Evolutionary conservation across 1,140 invertebrate species (phyloP).

Genomic region (Trypoxylus dichotomus): DNA sequence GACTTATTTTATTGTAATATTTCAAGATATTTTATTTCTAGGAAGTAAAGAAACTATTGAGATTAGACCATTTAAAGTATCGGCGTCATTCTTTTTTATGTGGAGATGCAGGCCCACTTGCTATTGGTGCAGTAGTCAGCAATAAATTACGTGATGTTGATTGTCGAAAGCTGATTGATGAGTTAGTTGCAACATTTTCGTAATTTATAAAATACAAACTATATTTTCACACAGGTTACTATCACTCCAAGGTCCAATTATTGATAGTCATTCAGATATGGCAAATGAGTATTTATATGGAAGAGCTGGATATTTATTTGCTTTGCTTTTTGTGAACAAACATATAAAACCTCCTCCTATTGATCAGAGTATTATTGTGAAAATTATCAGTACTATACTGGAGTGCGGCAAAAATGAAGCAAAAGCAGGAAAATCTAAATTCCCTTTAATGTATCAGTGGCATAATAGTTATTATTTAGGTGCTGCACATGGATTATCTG

Average conservation of each 20-base stretch:
- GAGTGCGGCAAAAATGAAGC: constrained; percentile 66
- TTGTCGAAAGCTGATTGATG: constrained; percentile 55
- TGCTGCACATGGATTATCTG: constrained; percentile 84
- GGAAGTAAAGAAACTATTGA: constrained; percentile 57
- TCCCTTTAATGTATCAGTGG: constrained; percentile 82
- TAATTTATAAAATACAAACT: constrained; percentile 12
- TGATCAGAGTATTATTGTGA: constrained; percentile 55
- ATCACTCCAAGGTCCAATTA: constrained; percentile 56
- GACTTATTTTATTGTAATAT: neutral
- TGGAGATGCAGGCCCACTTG: constrained; percentile 76
- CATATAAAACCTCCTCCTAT: constrained; percentile 56
- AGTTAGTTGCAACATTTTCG: constrained; percentile 49
- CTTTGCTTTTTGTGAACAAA: constrained; percentile 71
- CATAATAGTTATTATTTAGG: constrained; percentile 87
- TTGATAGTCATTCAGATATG: constrained; percentile 56
- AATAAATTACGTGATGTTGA: constrained; percentile 56
- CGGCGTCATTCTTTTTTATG: constrained; percentile 70
- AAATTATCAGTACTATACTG: constrained; percentile 64
- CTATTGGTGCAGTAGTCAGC: constrained; percentile 68
- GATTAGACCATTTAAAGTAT: constrained; percentile 55
- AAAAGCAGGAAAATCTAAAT: constrained; percentile 54
- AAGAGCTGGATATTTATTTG: constrained; percentile 80
- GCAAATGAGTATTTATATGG: constrained; percentile 88
- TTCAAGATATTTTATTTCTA: constrained; percentile 40
- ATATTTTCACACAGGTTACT: constrained; percentile 56